Conservation (phyloP, 2,888 invertebrate species). For the Druceiella hillmani region DNA sequence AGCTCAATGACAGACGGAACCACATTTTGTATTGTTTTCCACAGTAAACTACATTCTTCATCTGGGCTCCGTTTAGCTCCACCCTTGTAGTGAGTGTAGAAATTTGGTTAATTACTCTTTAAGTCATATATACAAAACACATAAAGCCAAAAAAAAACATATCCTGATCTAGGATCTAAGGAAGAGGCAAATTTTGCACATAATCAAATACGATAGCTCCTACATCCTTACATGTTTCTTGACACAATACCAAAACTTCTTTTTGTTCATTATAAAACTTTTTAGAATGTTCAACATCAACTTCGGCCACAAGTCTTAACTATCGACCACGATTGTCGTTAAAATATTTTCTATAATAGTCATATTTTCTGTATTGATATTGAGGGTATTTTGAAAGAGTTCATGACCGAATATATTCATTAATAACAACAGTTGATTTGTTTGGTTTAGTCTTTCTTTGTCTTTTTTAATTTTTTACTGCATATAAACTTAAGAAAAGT, state of each 20-base stretch:
- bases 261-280: constrained; percentile 5
- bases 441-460: no score
- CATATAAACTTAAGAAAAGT: no score
- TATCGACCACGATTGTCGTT: no score
- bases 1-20: not conserved
- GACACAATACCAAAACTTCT: constrained; percentile 2
- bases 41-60: not conserved
- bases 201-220: not conserved
- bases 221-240: not conserved
- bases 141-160: not conserved
- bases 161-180: not conserved
- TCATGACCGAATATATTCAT: no score
- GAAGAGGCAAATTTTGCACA: constrained; percentile 2
- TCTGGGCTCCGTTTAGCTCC: not conserved
- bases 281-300: not conserved
- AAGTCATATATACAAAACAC: not conserved
- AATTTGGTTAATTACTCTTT: not conserved
- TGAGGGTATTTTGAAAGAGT: no score
- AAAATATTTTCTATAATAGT: no score
- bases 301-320: no score
- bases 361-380: no score
- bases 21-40: not conserved
- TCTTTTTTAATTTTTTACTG: no score
- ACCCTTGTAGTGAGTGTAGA: not conserved
- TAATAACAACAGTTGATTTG: no score